Percentiles rank a stretch among this genome's conserved stretches.
These are phyloP conservation scores for Pteropus rufus DNA, from an alignment of 2,797 vertebrate species.

Conservation along the genomic window DNA sequence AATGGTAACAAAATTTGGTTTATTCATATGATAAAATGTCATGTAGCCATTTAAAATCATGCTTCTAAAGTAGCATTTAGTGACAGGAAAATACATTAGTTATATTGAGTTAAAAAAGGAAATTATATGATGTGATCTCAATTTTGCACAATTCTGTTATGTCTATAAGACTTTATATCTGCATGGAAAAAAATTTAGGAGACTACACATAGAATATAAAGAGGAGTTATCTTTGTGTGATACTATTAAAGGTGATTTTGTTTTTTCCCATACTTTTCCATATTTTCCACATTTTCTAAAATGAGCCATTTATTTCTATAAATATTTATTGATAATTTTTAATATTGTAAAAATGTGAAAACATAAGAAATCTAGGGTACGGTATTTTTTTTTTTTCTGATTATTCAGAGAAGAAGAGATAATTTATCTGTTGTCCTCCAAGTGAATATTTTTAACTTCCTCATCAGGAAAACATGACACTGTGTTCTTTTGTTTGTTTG, in stretches of 20 bases:
- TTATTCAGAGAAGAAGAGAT: not conserved
- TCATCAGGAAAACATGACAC: not conserved
- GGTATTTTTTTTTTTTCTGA: not conserved
- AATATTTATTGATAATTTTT: not conserved
- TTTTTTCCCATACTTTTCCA: not conserved
- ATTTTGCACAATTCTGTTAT: not conserved
- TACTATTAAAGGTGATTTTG: not conserved
- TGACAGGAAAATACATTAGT: constrained; percentile 34
- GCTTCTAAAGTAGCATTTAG: constrained; percentile 4
- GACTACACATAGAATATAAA: not conserved
- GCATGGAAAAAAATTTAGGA: not conserved
- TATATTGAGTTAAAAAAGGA: constrained; percentile 23
- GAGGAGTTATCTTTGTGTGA: not conserved
- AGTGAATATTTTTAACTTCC: not conserved
- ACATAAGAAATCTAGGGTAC: not conserved
- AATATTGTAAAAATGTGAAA: not conserved
- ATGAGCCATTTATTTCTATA: not conserved
- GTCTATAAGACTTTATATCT: not conserved
- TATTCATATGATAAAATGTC: constrained; percentile 15
- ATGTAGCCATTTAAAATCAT: constrained; percentile 6
- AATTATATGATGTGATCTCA: not conserved
- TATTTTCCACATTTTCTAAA: not conserved
- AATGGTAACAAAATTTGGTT: constrained; percentile 17
- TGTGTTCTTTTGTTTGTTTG: not conserved
- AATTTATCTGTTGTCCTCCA: not conserved